Conservation (phyloP, 1,140 invertebrate species). For the Chrysopa pallens region DNA sequence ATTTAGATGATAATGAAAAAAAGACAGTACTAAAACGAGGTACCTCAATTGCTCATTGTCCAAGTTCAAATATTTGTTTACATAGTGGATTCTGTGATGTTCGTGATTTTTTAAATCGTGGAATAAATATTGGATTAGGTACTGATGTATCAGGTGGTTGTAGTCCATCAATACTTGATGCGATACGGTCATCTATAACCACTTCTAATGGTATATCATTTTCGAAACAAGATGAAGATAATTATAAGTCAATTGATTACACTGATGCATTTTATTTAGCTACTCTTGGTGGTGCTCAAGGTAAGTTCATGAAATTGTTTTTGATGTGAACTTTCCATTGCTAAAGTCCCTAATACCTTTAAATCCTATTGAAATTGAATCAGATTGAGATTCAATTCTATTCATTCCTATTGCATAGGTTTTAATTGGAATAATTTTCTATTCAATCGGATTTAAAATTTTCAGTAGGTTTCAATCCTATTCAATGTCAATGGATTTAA, state of each 20-base stretch:
- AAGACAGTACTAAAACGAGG: conserved; percentile 36
- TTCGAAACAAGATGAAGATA: conserved; percentile 11
- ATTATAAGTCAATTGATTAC: conserved; percentile 42
- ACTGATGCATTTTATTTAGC: conserved; percentile 67
- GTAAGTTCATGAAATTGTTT: no score
- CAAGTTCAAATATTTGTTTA: conserved; percentile 69
- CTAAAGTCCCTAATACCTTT: no score
- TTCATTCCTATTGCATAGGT: no score
- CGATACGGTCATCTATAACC: conserved; percentile 50
- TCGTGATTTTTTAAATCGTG: conserved; percentile 35
- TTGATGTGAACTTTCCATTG: no score
- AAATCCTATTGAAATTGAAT: no score
- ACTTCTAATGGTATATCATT: conserved; percentile 48
- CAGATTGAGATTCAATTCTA: no score
- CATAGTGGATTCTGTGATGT: conserved; percentile 70
- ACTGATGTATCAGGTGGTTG: conserved; percentile 74
- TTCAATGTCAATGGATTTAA: no score
- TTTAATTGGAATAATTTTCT: no score
- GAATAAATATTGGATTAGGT: conserved; percentile 64
- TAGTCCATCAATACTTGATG: conserved; percentile 54
- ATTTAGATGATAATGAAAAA: conserved; percentile 54
- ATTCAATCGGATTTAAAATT: no score
- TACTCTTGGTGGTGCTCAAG: conserved; percentile 68
- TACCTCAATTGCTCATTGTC: conserved; percentile 65
- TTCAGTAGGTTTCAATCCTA: no score